Base-by-base conservation (phyloP, 1,140 invertebrate genomes). In the Mya arenaria region DNA sequence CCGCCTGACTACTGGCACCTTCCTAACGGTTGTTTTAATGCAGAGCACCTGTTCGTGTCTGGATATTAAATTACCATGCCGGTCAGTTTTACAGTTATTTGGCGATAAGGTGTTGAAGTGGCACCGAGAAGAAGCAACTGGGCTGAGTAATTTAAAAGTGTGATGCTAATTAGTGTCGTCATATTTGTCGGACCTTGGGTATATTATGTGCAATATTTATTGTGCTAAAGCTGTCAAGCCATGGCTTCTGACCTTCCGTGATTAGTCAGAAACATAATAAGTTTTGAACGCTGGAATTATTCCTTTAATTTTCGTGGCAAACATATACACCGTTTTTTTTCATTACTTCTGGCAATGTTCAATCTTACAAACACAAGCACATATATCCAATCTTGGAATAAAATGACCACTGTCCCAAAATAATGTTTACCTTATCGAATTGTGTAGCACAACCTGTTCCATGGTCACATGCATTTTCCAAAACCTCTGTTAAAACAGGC, bases 21-120 rank as follows among this genome's bases (percentile, higher is more conserved):
- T 44, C 37, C 37, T 41, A 63, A 75, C 62, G 58, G 34, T 30
- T 28, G 13, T 19, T 65, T 30, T 75, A 75, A 75, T 75, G 62
- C 48, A 39, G 17, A 56, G 23, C 73, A 75, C 73, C 73, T 75
- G 73, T 75, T 75, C 8, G 1, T 17, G 17, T 23, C 48, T 10
- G 19, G 48, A 52, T 17, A n/a, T 23, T 52, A 52, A 52, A n/a
- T 52, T 17, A 17, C 48, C 41, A 17, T 1, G 25, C 17, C 48
- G 48, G 48, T n/a, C 2, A 23, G 48, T n/a, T n/a, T n/a, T 52
- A 52, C 48, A 52, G 48, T 52, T 52, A 1, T 23, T 23, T 4
- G 25, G 10, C 19, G 48, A 52, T 52, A 52, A 52, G 48, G 17
- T n/a, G n/a, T n/a, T n/a, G n/a, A 52, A 1, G 10, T 17, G 48